Evolutionary conservation across 2,113 vertebrate species (phyloP), one percentile per base, ranked within the genome.

Genomic region (Alectura lathami): DNA sequence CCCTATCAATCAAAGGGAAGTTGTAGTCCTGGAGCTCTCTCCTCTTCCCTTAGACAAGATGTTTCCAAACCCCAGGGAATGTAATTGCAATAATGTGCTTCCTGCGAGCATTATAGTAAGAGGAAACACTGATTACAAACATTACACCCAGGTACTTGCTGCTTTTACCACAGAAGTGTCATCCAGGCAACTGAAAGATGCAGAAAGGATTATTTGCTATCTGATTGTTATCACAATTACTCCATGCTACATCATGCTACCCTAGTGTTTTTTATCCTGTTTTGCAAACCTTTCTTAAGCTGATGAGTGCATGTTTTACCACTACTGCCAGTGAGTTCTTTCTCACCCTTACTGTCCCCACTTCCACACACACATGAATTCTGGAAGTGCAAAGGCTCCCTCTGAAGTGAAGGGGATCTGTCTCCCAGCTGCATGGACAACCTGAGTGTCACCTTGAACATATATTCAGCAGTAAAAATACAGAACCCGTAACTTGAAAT

Each of bases 321-420:
- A 83, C 14, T 16, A 26, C 16, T 53, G 13, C 21, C 56, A 9
- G 13, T 2, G 0, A 68, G 8, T 45, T 51, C 20, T 67, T 72
- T 76, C 23, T 81, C 17, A 17, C 63, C 40, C 17, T 29, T 77
- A 30, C 17, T 62, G 43, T 66, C 15, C 15, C 11, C 60, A 5
- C 5, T 8, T 6, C 27, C 51, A 30, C 51, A 54, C 27, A 30
- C 51, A 54, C 50, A 54, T 13, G 26, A 53, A 5, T 22, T 45
- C n/a, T 67, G 47, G 42, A 43, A 92, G 42, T 11, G 29, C 9
- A 29, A 54, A 27, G 48, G 24, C 12, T 11, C 12, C 27, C 67
- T 29, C 47, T 5, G 2, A 51, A 42, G 26, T 13, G 22, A 6
- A 56, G 8, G 48, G 4, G 17, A 3, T 30, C 26, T 32, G 0